Evolutionary conservation across 2,888 invertebrate species (phyloP).

Genomic region (Rhamnusium bicolor): DNA sequence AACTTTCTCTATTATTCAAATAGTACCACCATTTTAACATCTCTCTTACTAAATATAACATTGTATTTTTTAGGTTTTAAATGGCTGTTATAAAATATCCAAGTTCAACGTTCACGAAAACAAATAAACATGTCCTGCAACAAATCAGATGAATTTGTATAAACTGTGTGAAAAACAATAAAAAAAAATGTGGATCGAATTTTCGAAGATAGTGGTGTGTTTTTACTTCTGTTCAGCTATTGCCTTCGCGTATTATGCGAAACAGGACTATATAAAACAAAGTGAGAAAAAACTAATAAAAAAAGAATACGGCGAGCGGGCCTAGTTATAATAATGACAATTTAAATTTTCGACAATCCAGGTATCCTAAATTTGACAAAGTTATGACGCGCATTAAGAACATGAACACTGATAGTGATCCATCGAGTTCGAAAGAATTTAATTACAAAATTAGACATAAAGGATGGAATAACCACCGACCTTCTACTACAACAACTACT

Average conservation of each 20-base stretch:
- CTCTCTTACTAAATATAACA: slow-evolving; percentile 2
- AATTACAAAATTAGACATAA: slow-evolving; percentile 43
- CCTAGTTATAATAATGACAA: slow-evolving; percentile 16
- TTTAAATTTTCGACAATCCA: slow-evolving; percentile 51
- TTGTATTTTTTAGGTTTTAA: slow-evolving; percentile 27
- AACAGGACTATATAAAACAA: slow-evolving; percentile 28
- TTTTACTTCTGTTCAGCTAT: slow-evolving; percentile 41
- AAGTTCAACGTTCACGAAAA: slow-evolving; percentile 21
- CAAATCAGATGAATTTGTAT: slow-evolving; percentile 11
- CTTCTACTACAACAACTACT: slow-evolving; percentile 26
- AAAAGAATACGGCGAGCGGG: slow-evolving; percentile 3
- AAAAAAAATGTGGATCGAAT: slow-evolving; percentile 40
- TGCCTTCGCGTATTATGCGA: slow-evolving; percentile 25
- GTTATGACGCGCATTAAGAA: slow-evolving; percentile 55
- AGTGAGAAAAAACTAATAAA: neutral
- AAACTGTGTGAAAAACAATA: slow-evolving; percentile 16
- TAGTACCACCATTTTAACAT: neutral
- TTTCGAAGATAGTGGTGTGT: slow-evolving; percentile 40
- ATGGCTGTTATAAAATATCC: slow-evolving; percentile 1
- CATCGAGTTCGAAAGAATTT: neutral
- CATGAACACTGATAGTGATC: slow-evolving; percentile 38
- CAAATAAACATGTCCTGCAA: slow-evolving; percentile 23
- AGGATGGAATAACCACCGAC: slow-evolving; percentile 37
- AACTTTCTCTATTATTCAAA: slow-evolving; percentile 11
- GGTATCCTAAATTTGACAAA: slow-evolving; percentile 58